Evolutionary conservation across 2,113 vertebrate species (phyloP), one percentile per base, ranked within the genome.

Genomic region (Corythornis madagascariensis): DNA sequence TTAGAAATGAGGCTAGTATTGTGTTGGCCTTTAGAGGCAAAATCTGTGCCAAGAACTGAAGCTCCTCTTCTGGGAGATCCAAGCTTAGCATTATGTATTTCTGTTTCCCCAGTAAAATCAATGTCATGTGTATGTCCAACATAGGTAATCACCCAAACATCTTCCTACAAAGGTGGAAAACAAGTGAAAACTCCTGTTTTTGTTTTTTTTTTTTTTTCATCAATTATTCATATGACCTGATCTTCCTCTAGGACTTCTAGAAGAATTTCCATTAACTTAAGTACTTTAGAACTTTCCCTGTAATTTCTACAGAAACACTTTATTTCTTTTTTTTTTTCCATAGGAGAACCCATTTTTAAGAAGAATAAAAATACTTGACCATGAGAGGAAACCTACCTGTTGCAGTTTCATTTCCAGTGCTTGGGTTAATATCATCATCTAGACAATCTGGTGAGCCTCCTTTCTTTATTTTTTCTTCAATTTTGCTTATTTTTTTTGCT

Each of bases 391-490:
- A 83, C 95, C 26, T 94, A 99, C 99, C 98, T 98, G 97, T 90
- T 96, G 97, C 98, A 88, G 98, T 97, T 81, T 98, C 96, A 71
- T 98, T 98, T 86, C 96, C 98, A 90, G 63, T 25, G 6, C 82
- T 77, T 59, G 96, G 96, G 75, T 97, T 93, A 88, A 97, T 47
- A 64, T 98, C 98, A 61, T 99, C 98, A 72, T 96, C 96, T 57
- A 69, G 33, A 81, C 77, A 80, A 61, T 97, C 98, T 61, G 93
- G 91, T 60, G 93, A 61, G 70, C 33, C 71, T n/a, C 95, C 94
- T 88, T 98, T 96, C 31, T 97, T 97, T 84, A 98, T 96, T 87
- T 97, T 98, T 89, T 97, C 97, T 97, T 99, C 98, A 89, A 98
- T 97, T 91, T 91, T 97, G 40, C 89, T 97, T 71, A 98, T 97